Evolutionary conservation across 37 sponge, comb jelly and placozoan genomes (phyloP).

Genomic region (Haliclona indistincta): DNA sequence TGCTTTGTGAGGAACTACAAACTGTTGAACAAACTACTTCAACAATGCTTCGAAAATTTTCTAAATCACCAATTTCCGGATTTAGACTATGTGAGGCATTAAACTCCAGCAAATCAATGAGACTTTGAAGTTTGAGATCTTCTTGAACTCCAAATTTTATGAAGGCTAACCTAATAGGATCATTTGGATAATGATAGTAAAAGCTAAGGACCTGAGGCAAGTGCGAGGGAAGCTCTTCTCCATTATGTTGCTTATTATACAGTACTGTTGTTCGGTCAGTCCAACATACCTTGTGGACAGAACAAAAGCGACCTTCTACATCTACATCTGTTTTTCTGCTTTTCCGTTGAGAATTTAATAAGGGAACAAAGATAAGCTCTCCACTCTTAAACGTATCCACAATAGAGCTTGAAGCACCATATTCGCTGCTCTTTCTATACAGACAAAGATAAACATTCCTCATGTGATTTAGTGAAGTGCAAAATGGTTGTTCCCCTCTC

Average conservation of each 20-base stretch:
- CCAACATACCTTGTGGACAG: constrained; percentile 48
- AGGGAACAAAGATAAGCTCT: constrained; percentile 48
- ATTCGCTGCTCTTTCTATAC: no score
- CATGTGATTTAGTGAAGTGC: constrained; percentile 53
- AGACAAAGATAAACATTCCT: constrained; percentile 25
- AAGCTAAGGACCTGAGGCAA: constrained; percentile 32
- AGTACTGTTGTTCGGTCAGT: constrained; percentile 35
- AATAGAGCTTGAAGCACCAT: no score
- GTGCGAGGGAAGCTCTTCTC: background rate
- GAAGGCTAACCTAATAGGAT: constrained; percentile 17
- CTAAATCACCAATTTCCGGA: constrained; percentile 11
- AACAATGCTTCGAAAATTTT: constrained; percentile 30
- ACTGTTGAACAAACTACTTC: background rate
- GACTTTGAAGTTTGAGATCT: constrained; percentile 3
- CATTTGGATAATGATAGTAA: background rate
- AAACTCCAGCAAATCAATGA: constrained; percentile 17
- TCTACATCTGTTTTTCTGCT: background rate
- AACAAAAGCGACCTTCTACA: constrained; percentile 30
- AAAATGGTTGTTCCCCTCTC: constrained; percentile 14
- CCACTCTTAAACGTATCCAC: constrained; percentile 13
- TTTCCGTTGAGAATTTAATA: background rate
- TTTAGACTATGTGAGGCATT: constrained; percentile 25
- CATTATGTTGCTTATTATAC: constrained; percentile 22
- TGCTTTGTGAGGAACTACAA: background rate
- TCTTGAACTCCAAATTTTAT: constrained; percentile 12